phyloP scores from a whole-genome alignment of 2,797 vertebrate genomes.

The Ceyx erithaca region DNA sequence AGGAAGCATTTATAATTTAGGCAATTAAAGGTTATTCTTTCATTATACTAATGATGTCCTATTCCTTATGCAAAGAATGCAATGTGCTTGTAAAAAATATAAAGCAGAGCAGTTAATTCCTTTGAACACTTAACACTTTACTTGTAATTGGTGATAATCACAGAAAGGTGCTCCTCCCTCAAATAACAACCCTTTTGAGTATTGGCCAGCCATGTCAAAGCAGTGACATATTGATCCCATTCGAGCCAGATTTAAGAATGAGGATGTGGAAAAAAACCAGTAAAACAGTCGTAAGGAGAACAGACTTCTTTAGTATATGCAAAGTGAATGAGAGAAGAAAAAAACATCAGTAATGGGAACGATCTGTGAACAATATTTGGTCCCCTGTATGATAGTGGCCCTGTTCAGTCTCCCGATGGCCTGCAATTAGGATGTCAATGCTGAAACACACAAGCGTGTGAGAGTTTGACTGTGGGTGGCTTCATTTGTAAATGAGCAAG shows the following conservation, averaged over 20 bases:
- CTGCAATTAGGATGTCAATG: neutral
- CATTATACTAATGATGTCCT: neutral
- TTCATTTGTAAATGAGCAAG: neutral
- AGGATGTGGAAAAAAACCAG: constrained; percentile 1
- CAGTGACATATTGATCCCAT: neutral
- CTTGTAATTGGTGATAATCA: constrained; percentile 16
- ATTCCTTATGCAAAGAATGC: neutral
- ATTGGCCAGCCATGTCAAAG: neutral
- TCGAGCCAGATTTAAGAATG: neutral
- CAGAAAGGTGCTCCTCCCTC: neutral
- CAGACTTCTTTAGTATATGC: neutral
- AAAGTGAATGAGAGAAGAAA: neutral
- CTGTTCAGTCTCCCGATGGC: neutral
- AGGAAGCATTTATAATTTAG: neutral
- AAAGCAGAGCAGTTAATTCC: neutral
- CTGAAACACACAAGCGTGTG: neutral
- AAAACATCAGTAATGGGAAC: neutral
- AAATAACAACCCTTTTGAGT: neutral
- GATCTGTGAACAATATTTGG: neutral
- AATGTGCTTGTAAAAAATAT: neutral
- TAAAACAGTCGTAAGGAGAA: neutral
- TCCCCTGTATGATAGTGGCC: neutral
- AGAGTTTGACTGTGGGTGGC: neutral
- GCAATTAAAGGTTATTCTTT: neutral
- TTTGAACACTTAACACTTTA: constrained; percentile 13